These are phyloP conservation scores for Menura novaehollandiae DNA, from an alignment of 2,113 vertebrate species.

Conservation along the genomic window DNA sequence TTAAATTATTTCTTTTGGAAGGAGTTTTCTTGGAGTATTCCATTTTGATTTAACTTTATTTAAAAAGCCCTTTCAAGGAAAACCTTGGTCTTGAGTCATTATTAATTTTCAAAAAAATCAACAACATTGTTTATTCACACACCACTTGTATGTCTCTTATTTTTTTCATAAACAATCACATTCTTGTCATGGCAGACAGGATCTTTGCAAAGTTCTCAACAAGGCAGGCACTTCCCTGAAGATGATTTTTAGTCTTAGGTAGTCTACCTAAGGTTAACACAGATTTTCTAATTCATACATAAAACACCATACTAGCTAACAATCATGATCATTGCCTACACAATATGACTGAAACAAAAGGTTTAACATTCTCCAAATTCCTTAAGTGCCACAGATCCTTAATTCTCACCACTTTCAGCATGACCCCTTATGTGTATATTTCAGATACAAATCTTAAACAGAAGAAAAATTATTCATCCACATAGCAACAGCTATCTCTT, in stretches of 20 bases:
- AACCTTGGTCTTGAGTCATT: background rate
- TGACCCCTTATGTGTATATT: background rate
- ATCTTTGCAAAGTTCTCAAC: background rate
- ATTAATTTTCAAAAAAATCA: background rate
- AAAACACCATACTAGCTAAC: background rate
- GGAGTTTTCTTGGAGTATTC: background rate
- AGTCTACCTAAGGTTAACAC: background rate
- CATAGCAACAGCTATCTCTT: background rate
- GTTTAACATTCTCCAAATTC: background rate
- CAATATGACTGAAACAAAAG: background rate
- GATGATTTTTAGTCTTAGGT: background rate
- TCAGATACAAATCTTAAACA: background rate
- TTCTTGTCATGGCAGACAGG: background rate
- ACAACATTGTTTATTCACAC: background rate
- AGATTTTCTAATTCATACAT: background rate
- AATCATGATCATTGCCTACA: background rate
- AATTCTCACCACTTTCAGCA: background rate
- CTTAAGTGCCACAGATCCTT: background rate
- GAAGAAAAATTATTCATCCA: background rate
- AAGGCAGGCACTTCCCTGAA: background rate
- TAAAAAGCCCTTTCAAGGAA: background rate
- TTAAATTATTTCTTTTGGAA: background rate
- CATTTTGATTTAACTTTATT: background rate
- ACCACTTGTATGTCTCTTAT: background rate
- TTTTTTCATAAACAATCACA: background rate